Percentiles rank a stretch among this genome's conserved stretches.
Conservation (phyloP, 2,797 vertebrate species). For the Gadopsis bispinosus region DNA sequence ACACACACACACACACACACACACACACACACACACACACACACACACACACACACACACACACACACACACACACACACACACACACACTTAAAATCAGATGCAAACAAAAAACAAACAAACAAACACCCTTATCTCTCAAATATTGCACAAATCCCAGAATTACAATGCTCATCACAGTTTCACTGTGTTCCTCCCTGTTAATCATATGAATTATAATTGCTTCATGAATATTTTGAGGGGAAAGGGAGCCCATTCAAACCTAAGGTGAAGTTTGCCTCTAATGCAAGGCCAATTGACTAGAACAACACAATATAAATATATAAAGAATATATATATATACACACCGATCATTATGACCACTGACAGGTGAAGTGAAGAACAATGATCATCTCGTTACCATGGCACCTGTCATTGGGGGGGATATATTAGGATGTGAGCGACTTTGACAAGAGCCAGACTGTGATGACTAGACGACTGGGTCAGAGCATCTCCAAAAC, state of each 20-base stretch:
- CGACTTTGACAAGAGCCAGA: too few species aligned
- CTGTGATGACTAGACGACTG: too few species aligned
- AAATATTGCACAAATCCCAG: constrained; percentile 64
- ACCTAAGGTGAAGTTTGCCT: constrained; percentile 50
- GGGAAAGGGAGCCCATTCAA: constrained; percentile 39
- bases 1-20: constrained; percentile 8
- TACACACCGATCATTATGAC: too few species aligned
- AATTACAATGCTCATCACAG: constrained; percentile 73
- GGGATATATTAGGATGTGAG: too few species aligned
- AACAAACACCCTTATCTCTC: constrained; percentile 54
- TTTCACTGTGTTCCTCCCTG: constrained; percentile 50
- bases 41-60: background rate
- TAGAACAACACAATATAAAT: constrained; percentile 15
- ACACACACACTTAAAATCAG: background rate
- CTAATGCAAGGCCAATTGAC: constrained; percentile 66
- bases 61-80: constrained; percentile 5
- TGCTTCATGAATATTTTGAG: constrained; percentile 72
- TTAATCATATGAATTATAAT: constrained; percentile 73
- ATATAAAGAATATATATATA: too few species aligned
- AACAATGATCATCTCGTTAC: too few species aligned
- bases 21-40: background rate
- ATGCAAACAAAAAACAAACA: background rate
- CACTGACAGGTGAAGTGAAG: too few species aligned
- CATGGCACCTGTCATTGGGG: too few species aligned
- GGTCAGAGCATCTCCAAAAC: too few species aligned